Evolutionary conservation across 2,797 vertebrate species (phyloP).

Genomic region (Epinephelus awoara): DNA sequence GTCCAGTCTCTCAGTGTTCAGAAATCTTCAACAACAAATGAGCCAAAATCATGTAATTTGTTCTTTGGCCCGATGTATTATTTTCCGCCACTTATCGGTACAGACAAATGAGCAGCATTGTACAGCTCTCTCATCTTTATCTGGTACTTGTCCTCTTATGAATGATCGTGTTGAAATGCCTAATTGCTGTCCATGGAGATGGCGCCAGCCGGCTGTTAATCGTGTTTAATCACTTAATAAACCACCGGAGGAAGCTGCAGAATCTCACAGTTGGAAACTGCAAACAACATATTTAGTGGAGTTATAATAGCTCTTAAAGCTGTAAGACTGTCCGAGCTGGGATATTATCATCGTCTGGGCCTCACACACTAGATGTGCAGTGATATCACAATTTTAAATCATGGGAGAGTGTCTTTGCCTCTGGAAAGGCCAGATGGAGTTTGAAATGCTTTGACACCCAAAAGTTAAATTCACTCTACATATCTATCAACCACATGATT

Average conservation of each 20-base stretch:
- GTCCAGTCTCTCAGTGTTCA: neutral
- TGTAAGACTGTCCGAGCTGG: conserved; percentile 15
- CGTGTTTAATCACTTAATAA: conserved; percentile 12
- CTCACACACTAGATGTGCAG: neutral
- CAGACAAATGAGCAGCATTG: neutral
- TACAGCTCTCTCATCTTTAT: neutral
- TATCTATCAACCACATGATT: conserved; percentile 8
- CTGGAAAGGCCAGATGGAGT: conserved; percentile 14
- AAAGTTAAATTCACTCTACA: conserved; percentile 35
- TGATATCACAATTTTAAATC: neutral
- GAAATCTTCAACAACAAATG: neutral
- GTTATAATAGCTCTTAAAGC: conserved; percentile 7
- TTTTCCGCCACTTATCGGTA: neutral
- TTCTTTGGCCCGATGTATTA: neutral
- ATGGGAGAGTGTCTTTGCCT: neutral
- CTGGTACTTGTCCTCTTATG: neutral
- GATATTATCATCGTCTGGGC: neutral
- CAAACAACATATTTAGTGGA: neutral
- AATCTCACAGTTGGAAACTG: neutral
- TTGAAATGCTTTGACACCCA: conserved; percentile 24
- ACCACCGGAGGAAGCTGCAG: neutral
- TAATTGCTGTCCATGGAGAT: neutral
- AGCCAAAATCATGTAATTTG: neutral
- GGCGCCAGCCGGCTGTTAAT: conserved; percentile 4
- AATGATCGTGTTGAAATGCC: neutral